Conservation (phyloP, 2,797 vertebrate species). For the Peromyscus attwateri region DNA sequence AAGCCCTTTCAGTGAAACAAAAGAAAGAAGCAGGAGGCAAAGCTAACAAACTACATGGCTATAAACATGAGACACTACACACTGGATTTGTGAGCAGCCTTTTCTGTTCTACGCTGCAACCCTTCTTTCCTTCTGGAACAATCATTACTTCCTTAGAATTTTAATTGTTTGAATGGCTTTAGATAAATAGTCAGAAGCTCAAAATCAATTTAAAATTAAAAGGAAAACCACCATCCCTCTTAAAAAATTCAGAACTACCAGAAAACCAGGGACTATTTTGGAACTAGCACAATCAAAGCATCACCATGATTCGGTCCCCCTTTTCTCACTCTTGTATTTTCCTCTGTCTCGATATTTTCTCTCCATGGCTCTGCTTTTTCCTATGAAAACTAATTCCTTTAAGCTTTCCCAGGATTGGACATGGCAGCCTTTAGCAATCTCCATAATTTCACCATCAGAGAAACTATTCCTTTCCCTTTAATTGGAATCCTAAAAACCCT, state of each 20-base stretch:
- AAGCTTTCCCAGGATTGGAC: background rate
- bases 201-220: background rate
- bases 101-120: background rate
- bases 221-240: background rate
- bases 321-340: background rate
- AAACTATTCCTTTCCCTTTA: background rate
- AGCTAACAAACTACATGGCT: background rate
- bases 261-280: background rate
- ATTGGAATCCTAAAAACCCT: background rate
- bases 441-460: background rate
- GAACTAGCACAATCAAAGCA: background rate
- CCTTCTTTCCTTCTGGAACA: background rate
- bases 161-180: background rate
- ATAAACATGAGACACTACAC: background rate
- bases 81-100: background rate
- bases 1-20: background rate
- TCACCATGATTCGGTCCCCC: background rate
- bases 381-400: background rate
- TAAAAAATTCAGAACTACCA: background rate
- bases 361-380: background rate
- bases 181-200: background rate
- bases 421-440: background rate
- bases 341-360: background rate
- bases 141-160: background rate
- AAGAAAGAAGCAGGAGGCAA: background rate